Evolutionary conservation across 2,888 invertebrate genomes (phyloP), one percentile per base, ranked within the genome.

Genomic region (Spisula solida): DNA sequence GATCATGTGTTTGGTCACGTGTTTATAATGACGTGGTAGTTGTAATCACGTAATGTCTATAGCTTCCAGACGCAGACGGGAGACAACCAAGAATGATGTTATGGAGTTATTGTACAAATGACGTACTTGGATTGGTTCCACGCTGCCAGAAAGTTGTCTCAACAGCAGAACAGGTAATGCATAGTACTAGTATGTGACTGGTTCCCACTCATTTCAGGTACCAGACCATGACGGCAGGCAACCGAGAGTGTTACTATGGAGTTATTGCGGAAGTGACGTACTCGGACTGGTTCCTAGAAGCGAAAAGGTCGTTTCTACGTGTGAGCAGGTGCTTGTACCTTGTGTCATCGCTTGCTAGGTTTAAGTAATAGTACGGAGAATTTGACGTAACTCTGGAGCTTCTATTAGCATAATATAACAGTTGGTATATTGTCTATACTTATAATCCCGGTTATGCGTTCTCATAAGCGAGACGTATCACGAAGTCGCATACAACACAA

Each of bases 21-120:
- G 51, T 51, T 51, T 12, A 10, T 51, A 12, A 51, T 34, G 31
- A 79, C 34, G 34, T 20, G 31, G 31, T 31, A 5, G 31, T 12
- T 80, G 47, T 41, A 47, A 51, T 51, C 51, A 51, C 51, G 51
- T 12, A 12, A 51, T 51, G 51, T 10, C 4, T 51, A 51, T 51
- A 93, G 93, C 47, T 92, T 48, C 93, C 93, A 48, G 93, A 93
- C 84, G 84, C 85, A 8, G 81, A 85, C 0, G 93, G 93, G 48
- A 91, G 92, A 47, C 92, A 93, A 88, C 93, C 93, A 60, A 87
- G 93, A 75, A 83, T 95, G 60, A 93, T 94, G 80, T 56, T 96
- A 41, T 96, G 95, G 95, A 94, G 94, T 86, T 94, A 95, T 79
- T 95, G 95, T 0, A 95, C 95, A 29, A 92, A 95, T 88, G 96